Evolutionary conservation across 2,888 invertebrate species (phyloP), one percentile per base, ranked within the genome.

Genomic region (Phasia obesa): DNA sequence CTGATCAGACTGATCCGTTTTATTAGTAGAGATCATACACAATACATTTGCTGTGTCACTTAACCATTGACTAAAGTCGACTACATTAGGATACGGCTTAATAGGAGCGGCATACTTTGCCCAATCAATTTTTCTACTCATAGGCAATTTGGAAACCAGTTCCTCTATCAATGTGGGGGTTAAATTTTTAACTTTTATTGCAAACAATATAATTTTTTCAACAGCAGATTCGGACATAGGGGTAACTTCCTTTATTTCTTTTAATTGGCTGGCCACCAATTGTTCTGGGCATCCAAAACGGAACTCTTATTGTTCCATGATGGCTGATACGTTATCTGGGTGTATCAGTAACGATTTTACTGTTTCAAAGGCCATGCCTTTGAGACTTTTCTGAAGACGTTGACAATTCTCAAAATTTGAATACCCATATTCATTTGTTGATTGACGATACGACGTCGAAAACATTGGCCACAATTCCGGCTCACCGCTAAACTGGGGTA

Each of bases 401-500:
- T 67, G 27, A 27, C 70, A 75, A 47, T 81, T 81, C 17, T 81
- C 71, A 49, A 76, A 70, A 19, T 60, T 71, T 15, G n/a, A 53
- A 31, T 80, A 80, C 15, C 44, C n/a, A 25, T 74, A 80, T 13
- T 31, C 7, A 31, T 31, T 31, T 31, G 55, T 71, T 13, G 76
- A 70, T 5, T 81, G 42, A 11, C 27, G 15, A 59, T 51, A 74
- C 2, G 75, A 69, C 0, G 31, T 38, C 2, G 19, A 74, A 42
- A 75, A 81, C 38, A 70, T 69, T 27, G 65, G 81, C 71, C 81
- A 81, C n/a, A 70, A 51, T 64, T 81, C 81, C 0, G 70, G 64
- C n/a, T 6, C 11, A 13, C 70, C 75, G 17, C 17, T 17, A 47
- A 81, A 75, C 5, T 57, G 3, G 0, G 67, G 73, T 15, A 78